phyloP scores from a whole-genome alignment of 1,140 invertebrate genomes.

The Tenebrio molitor region DNA sequence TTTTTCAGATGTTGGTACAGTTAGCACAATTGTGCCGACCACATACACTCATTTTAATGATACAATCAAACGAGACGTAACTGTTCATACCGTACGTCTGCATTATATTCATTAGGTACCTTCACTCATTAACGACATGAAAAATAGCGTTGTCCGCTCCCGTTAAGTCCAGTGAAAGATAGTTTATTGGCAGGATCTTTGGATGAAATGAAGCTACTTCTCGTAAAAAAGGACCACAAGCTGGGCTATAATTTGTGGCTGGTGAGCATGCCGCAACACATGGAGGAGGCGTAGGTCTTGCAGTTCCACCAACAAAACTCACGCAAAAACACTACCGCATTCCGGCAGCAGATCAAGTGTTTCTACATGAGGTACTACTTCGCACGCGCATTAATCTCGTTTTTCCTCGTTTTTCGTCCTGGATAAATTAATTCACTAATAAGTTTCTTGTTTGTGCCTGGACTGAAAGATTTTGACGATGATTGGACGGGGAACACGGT shows the following conservation, averaged over 20 bases:
- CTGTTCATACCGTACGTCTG: slow-evolving; percentile 14
- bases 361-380: slow-evolving; percentile 5
- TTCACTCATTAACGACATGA: slow-evolving; percentile 26
- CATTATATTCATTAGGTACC: slow-evolving; percentile 2
- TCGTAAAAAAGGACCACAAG: slow-evolving; percentile 14
- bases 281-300: slow-evolving; percentile 17
- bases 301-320: slow-evolving; percentile 8
- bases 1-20: slow-evolving; percentile 13
- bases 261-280: slow-evolving; percentile 34
- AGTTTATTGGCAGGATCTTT: not conserved
- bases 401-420: too few relatives aligned
- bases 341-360: slow-evolving; percentile 7
- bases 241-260: slow-evolving; percentile 39
- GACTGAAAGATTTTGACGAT: slow-evolving; percentile 15
- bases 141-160: slow-evolving; percentile 6
- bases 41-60: slow-evolving; percentile 34
- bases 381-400: not conserved
- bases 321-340: slow-evolving; percentile 41
- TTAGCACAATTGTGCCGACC: slow-evolving; percentile 5
- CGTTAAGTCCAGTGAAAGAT: slow-evolving; percentile 16
- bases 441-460: not conserved
- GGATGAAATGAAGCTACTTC: slow-evolving; percentile 2
- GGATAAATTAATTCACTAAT: too few relatives aligned
- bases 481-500: not conserved
- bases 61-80: slow-evolving; percentile 29